Conservation (phyloP, 2,888 invertebrate species). For the Cryptocheilus praepositus region DNA sequence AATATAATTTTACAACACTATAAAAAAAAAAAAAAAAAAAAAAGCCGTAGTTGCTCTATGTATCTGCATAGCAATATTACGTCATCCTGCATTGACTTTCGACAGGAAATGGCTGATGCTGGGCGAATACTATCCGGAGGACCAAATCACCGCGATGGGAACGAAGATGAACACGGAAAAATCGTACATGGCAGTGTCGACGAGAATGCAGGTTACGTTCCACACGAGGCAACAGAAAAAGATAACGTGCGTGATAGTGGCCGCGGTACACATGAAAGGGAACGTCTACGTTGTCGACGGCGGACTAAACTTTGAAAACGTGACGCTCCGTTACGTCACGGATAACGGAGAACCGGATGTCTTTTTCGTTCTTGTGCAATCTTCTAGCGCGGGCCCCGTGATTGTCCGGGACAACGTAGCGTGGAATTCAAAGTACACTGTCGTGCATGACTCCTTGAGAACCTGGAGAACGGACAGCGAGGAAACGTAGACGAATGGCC, state of each 20-base stretch:
- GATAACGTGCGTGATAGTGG: conserved; percentile 38
- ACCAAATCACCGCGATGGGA: neutral
- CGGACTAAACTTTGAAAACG: conserved; percentile 21
- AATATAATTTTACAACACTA: no score
- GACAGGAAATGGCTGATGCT: neutral
- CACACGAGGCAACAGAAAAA: conserved; percentile 18
- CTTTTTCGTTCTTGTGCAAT: conserved; percentile 35
- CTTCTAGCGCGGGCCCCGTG: conserved; percentile 19
- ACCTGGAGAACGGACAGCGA: conserved; percentile 15
- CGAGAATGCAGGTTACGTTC: conserved; percentile 19
- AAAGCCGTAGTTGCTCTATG: no score
- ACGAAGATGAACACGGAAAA: neutral
- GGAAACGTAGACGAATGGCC: no score
- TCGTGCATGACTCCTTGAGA: conserved; percentile 24
- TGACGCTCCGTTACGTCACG: conserved; percentile 31
- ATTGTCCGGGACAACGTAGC: conserved; percentile 10
- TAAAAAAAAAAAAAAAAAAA: no score
- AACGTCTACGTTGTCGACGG: conserved; percentile 40
- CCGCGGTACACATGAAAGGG: conserved; percentile 36
- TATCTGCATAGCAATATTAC: no score
- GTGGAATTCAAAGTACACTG: conserved; percentile 10
- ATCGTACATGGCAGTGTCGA: conserved; percentile 20
- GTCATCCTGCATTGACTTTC: no score
- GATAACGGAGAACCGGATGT: conserved; percentile 26
- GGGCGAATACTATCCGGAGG: neutral